A percentile compares a stretch with the other conserved stretches of the same genome.
These are phyloP conservation scores for Vipera ursinii DNA, from an alignment of 2,797 vertebrate genomes.

Conservation along the genomic window DNA sequence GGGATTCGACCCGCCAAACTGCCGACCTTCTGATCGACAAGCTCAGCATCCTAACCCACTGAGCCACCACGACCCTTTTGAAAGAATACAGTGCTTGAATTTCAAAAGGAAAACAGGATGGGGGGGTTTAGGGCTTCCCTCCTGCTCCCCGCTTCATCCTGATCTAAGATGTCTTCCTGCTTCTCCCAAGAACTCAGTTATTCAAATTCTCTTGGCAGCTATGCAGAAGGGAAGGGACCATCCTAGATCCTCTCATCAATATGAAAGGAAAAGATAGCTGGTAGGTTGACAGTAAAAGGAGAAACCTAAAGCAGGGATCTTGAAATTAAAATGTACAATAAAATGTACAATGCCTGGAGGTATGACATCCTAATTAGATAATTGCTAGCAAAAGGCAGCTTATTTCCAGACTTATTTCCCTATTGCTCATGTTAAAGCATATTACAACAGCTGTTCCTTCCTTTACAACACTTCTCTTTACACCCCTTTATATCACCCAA, in stretches of 20 bases:
- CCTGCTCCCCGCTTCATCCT: not conserved
- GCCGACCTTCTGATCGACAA: too few species aligned
- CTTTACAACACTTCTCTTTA: not conserved
- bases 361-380: not conserved
- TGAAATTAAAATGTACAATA: not conserved
- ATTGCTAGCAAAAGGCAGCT: not conserved
- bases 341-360: not conserved
- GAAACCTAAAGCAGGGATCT: not conserved
- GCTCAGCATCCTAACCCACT: too few species aligned
- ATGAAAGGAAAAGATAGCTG: not conserved
- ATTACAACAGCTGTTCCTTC: not conserved
- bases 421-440: not conserved
- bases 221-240: fast-evolving
- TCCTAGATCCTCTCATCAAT: conserved; percentile 2
- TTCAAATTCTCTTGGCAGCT: not conserved
- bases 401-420: conserved; percentile 44
- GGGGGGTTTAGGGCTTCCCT: not conserved
- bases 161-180: not conserved
- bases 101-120: not conserved
- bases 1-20: too few species aligned
- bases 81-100: not conserved
- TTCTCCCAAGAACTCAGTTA: not conserved
- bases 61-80: too few species aligned
- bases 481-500: not conserved
- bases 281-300: not conserved